Evolutionary conservation across 2,888 invertebrate genomes (phyloP), one percentile per base, ranked within the genome.

Genomic region (Agapostemon virescens): DNA sequence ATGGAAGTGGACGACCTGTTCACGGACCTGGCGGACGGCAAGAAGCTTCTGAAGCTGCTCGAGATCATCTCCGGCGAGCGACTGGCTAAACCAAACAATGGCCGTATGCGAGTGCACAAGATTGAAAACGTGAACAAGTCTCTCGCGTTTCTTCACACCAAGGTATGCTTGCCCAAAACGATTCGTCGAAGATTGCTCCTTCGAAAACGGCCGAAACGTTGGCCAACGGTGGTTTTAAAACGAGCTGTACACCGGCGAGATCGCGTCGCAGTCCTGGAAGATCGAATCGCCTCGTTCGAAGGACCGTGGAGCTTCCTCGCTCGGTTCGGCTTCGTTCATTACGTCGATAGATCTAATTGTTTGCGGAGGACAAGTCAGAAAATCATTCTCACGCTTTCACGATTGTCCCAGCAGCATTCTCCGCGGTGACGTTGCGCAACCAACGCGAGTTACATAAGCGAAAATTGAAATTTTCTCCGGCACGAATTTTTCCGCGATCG

Each of bases 1-100:
- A 97, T 99, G 97, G 98, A 99, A 93, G 98, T 99, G 93, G 97
- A 98, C 90, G 99, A 99, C 93, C 95, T 99, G 90, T 99, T 99
- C 95, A 95, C 95, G 89, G 99, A 99, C 94, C 95, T 99, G 90
- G 97, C 97, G 70, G 99, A 99, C 93, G 99, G 99, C 75, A 96
- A 97, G 92, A 97, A 98, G 90, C 94, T 98, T 87, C 94, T 98
- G 90, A 97, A 97, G 93, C 95, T 99, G 86, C 94, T 99, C 93
- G 99, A 99, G 95, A 98, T 99, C 92, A 99, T 99, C 93, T 98
- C 98, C 85, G 99, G 99, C 55, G 99, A 99, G 94, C 97, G 98
- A 90, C 94, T 99, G 89, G 99, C 98, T 84, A 96, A 98, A 89
- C 99, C 99, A 90, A 99, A 99, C 95, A 97, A 96, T 92, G 98